phyloP scores from a whole-genome alignment of 2,888 invertebrate species.

The Lamellibrachia columna region DNA sequence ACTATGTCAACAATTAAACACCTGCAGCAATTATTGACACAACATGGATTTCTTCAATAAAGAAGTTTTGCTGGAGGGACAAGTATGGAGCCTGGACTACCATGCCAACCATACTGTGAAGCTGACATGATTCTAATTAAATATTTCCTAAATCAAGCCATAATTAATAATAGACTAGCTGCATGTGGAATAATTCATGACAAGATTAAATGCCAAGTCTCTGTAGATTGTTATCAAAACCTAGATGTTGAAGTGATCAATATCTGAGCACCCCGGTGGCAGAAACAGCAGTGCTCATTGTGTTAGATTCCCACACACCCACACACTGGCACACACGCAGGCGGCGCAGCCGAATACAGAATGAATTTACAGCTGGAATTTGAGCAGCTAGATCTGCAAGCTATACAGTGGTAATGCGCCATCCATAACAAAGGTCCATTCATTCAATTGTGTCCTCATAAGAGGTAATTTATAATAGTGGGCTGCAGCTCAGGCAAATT shows the following conservation, averaged over 20 bases:
- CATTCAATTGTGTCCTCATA: no score
- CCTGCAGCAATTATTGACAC: background rate
- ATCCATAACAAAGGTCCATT: no score
- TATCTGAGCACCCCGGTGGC: background rate
- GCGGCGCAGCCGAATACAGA: background rate
- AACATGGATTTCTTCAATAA: background rate
- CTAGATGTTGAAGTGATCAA: background rate
- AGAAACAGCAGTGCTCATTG: background rate
- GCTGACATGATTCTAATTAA: background rate
- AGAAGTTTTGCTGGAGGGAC: background rate
- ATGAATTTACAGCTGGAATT: background rate
- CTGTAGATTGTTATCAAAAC: slow-evolving; percentile 6
- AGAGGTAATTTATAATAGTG: no score
- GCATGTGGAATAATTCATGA: background rate
- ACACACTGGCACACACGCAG: background rate
- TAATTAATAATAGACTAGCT: slow-evolving; percentile 6
- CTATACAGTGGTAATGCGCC: background rate
- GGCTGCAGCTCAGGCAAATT: background rate
- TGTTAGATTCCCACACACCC: background rate
- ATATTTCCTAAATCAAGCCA: background rate
- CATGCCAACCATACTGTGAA: background rate
- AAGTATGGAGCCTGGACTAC: background rate
- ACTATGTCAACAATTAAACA: background rate
- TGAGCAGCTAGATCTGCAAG: background rate
- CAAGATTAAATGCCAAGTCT: slow-evolving; percentile 16